Evolutionary conservation across 2,888 invertebrate species (phyloP), one percentile per base, ranked within the genome.

Genomic region (Drosophila mimica): DNA sequence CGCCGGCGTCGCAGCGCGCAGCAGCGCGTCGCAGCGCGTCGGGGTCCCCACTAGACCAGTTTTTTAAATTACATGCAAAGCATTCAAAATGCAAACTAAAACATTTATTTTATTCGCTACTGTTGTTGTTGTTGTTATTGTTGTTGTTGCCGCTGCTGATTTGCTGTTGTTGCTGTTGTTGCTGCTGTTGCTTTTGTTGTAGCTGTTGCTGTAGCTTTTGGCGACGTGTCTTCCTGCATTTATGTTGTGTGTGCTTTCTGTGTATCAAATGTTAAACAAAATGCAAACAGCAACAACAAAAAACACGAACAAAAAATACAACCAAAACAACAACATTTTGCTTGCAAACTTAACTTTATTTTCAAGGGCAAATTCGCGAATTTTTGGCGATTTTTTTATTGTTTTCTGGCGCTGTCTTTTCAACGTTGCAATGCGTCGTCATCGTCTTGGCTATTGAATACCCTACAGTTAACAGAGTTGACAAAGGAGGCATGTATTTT

Each of bases 11-110:
- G 51, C 34, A 7, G 9, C 28, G 20, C 53, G 30, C n/a, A n/a
- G n/a, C n/a, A n/a, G n/a, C n/a, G 40, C 63, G 33, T 58, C 49
- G 51, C 34, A 7, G 9, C 28, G 20, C 53, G 30, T 30, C 11
- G 59, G 70, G 57, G 70, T 68, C 76, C 88, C 86, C 86, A 76
- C 86, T 90, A 90, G 90, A 87, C 90, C 89, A 90, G 90, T 90
- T 87, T 88, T 46, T 88, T 82, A 88, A 91, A 91, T 91, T 91
- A 91, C 91, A 91, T 91, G 91, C 89, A 89, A 88, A 88, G 86
- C 88, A 87, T 87, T 90, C 87, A 67, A 76, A 90, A 90, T 89
- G 84, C 87, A 87, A 89, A 89, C 87, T 89, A 77, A 88, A 88
- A 90, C 87, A 90, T 88, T 87, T 83, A 83, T 88, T 82, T 76